Percentiles rank a stretch among this genome's conserved stretches.
phyloP scores from a whole-genome alignment of 2,113 vertebrate genomes.

The Alectura lathami region DNA sequence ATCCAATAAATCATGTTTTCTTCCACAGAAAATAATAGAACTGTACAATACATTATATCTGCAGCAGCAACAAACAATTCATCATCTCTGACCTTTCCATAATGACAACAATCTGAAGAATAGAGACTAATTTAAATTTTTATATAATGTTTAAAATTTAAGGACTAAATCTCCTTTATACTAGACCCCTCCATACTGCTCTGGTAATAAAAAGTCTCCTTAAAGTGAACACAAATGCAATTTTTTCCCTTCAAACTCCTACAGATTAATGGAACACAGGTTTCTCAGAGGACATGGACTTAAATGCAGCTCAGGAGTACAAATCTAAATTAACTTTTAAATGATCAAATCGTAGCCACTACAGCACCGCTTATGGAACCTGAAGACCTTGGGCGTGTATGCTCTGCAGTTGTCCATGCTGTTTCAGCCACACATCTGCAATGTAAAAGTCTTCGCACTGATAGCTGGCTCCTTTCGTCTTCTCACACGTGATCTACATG shows the following conservation, averaged over 20 bases:
- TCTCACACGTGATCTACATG: not conserved
- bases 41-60: conserved; percentile 65
- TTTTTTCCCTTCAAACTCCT: not conserved
- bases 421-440: not conserved
- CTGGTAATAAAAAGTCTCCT: not conserved
- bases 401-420: not conserved
- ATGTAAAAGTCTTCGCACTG: not conserved
- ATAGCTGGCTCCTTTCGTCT: not conserved
- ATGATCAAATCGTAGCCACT: not conserved
- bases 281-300: not conserved
- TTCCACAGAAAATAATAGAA: conserved; percentile 70
- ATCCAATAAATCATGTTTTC: conserved; percentile 71
- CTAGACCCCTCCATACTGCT: not conserved
- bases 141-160: conserved; percentile 69
- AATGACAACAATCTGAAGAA: conserved; percentile 67
- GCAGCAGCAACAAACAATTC: conserved; percentile 66
- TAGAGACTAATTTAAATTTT: conserved; percentile 66
- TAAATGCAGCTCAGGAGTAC: not conserved
- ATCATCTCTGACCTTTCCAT: conserved; percentile 72
- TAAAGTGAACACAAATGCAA: not conserved
- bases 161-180: conserved; percentile 45
- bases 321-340: not conserved
- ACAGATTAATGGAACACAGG: not conserved
- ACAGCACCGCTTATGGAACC: not conserved
- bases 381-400: not conserved